Evolutionary conservation across 2,797 vertebrate genomes (phyloP).

Genomic region (Distichodus sexfasciatus): DNA sequence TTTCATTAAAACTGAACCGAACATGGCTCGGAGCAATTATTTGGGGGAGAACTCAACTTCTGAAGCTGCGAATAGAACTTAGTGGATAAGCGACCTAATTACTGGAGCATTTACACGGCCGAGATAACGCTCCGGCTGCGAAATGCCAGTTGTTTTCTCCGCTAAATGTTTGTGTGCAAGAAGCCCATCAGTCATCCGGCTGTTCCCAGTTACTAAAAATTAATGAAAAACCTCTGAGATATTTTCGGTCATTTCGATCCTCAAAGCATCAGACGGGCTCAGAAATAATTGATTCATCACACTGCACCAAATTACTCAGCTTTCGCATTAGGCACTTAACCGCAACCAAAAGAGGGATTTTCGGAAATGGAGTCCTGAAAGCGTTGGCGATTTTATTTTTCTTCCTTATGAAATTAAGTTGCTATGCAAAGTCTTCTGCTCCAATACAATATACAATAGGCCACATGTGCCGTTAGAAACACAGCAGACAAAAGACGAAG

Average conservation of each 20-base stretch:
- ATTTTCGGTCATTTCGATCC: slow-evolving; percentile 13
- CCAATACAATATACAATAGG: slow-evolving; percentile 9
- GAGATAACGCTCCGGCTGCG: slow-evolving; percentile 4
- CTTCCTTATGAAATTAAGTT: slow-evolving; percentile 28
- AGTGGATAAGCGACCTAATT: background rate
- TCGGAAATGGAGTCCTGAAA: slow-evolving; percentile 2
- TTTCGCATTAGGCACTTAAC: slow-evolving; percentile 14
- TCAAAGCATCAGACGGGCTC: slow-evolving; percentile 16
- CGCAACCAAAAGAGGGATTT: background rate
- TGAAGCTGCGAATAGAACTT: background rate
- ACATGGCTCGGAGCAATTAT: background rate
- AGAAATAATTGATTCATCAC: slow-evolving; percentile 23
- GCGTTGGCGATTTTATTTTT: background rate
- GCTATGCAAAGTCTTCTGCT: slow-evolving; percentile 8
- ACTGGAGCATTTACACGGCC: background rate
- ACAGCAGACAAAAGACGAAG: slow-evolving; percentile 1
- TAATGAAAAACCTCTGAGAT: slow-evolving; percentile 30
- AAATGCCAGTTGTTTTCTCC: slow-evolving; percentile 9
- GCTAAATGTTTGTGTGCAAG: background rate
- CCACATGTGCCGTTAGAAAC: slow-evolving; percentile 16
- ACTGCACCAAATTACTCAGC: background rate
- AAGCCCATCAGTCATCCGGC: background rate
- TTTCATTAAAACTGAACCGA: background rate
- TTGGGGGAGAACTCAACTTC: background rate
- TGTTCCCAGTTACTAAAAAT: slow-evolving; percentile 26